Percentiles rank a stretch among this genome's conserved stretches.
Evolutionary conservation across 2,797 vertebrate species (phyloP).

Genomic region (Xerus rutilus): DNA sequence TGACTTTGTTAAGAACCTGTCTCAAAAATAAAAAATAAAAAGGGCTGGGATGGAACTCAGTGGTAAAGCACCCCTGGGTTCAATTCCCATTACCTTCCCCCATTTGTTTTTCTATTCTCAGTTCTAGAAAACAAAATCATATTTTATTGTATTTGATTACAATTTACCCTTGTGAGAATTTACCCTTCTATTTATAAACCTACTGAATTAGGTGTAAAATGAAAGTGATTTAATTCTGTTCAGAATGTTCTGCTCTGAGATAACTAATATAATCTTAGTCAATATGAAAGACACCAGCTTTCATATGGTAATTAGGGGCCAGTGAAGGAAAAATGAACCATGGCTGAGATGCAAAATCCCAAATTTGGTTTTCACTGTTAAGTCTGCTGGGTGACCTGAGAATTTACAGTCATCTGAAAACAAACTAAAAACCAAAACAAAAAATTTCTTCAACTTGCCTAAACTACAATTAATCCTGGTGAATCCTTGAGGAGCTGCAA

Average conservation of each 20-base stretch:
- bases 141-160: not conserved
- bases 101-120: not conserved
- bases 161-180: not conserved
- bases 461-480: not conserved
- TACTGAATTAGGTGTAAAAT: conserved; percentile 37
- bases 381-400: conserved; percentile 6
- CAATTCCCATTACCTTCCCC: too few relatives aligned
- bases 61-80: too few relatives aligned
- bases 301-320: not conserved
- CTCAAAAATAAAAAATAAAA: too few relatives aligned
- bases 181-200: conserved; percentile 23
- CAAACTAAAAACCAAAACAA: conserved; percentile 12
- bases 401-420: not conserved
- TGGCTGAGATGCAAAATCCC: not conserved
- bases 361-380: conserved; percentile 14
- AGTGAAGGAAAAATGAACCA: conserved; percentile 3
- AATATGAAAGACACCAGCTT: not conserved
- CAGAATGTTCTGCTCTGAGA: conserved; percentile 8
- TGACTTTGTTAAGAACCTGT: too few relatives aligned
- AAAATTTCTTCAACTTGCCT: not conserved
- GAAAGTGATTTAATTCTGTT: conserved; percentile 42
- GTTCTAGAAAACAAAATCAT: conserved; percentile 33
- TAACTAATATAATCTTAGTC: not conserved
- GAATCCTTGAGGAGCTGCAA: not conserved
- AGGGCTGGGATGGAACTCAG: too few relatives aligned